Evolutionary conservation across 2,113 vertebrate genomes (phyloP), one percentile per base, ranked within the genome.

Genomic region (Boleophthalmus pectinirostris): DNA sequence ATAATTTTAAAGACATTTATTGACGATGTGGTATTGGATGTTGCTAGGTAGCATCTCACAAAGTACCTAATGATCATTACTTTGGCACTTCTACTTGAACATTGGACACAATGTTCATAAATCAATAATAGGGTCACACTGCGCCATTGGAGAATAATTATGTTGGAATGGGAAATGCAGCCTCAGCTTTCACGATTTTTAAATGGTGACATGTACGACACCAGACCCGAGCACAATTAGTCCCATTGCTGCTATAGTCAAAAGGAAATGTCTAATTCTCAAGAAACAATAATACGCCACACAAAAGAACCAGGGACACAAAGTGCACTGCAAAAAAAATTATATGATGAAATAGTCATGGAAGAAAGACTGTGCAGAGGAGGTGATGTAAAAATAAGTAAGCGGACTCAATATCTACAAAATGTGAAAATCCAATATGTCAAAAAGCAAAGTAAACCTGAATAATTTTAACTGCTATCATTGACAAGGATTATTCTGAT

Each of bases 291-390:
- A 29, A 83, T 84, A 81, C 77, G 38, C 53, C 47, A 57, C 74
- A 91, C 86, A 89, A 91, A 86, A 75, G 66, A 76, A 54, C 77
- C 81, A 38, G 74, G 85, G 79, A 78, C 82, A 86, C 85, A 87
- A 85, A 86, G 87, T 73, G 66, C 68, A 79, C 75, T 79, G 73
- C 85, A 78, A 73, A 85, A 51, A 53, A 54, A 82, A 81, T 82
- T 24, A 85, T 84, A 89, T 85, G 69, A 77, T 43, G 70, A 73
- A 80, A 82, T 80, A 85, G 68, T 82, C 73, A 83, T 77, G 79
- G 49, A 47, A n/a, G 70, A 87, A 79, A 83, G 80, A 84, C 67
- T 63, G 45, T 90, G 91, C 92, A 92, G 90, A 95, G 93, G 94
- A 93, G 91, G 89, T 82, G 74, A 66, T 38, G 61, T 43, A 64